These are phyloP conservation scores for Pyrgilauda ruficollis DNA, from an alignment of 2,113 vertebrate genomes.

Conservation along the genomic window DNA sequence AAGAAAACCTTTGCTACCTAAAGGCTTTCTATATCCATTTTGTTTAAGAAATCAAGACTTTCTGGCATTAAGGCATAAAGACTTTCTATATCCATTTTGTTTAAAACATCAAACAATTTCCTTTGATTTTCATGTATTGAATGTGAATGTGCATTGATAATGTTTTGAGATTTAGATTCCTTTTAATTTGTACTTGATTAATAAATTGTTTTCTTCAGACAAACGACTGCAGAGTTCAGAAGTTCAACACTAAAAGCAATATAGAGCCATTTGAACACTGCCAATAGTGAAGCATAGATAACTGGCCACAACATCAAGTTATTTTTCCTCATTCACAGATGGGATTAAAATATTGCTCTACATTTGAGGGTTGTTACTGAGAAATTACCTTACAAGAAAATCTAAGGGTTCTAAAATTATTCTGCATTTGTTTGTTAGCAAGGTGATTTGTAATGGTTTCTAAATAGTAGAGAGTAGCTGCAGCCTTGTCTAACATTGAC, in stretches of 20 bases:
- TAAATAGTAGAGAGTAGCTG: slow-evolving; percentile 52
- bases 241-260: neutral
- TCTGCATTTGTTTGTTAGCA: neutral
- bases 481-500: slow-evolving; percentile 64
- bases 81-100: neutral
- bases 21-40: neutral
- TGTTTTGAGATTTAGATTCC: neutral
- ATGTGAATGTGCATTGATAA: neutral
- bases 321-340: neutral
- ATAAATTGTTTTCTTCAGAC: neutral
- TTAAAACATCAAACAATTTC: neutral
- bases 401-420: slow-evolving; percentile 14
- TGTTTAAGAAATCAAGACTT: neutral
- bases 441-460: slow-evolving; percentile 59
- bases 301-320: neutral
- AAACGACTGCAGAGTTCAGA: neutral
- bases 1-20: neutral
- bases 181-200: neutral
- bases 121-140: neutral
- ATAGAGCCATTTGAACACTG: neutral
- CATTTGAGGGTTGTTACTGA: slow-evolving; percentile 12
- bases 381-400: slow-evolving; percentile 51
- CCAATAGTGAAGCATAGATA: neutral
- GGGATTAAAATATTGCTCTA: neutral
- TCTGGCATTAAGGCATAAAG: neutral